A percentile compares a stretch with the other conserved stretches of the same genome.
These are phyloP conservation scores for Lycia hirtaria DNA, from an alignment of 2,888 invertebrate species.

Conservation along the genomic window DNA sequence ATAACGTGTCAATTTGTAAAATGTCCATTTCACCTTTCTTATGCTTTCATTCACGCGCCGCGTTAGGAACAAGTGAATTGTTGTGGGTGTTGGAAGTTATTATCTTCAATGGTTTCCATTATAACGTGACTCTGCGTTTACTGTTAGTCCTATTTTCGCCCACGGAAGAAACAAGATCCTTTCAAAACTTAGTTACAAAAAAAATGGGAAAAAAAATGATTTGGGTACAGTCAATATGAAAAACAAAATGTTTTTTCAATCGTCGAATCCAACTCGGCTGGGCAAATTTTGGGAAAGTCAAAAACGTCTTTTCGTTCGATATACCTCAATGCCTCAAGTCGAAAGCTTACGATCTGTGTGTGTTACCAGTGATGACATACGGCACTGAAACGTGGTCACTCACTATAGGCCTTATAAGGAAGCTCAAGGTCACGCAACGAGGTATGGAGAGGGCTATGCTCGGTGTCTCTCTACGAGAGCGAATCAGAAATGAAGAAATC, in stretches of 20 bases:
- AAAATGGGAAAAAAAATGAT: background rate
- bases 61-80: background rate
- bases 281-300: no score
- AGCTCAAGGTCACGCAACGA: no score
- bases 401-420: no score
- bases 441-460: no score
- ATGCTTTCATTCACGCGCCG: background rate
- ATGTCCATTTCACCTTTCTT: background rate
- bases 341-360: no score
- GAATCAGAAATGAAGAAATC: no score
- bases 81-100: background rate
- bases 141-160: slow-evolving; percentile 8
- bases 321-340: no score
- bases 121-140: background rate
- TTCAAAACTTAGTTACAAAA: slow-evolving; percentile 1
- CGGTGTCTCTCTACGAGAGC: no score
- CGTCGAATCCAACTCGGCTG: background rate
- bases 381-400: no score
- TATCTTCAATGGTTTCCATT: background rate
- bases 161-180: background rate
- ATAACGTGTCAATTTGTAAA: no score
- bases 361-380: no score
- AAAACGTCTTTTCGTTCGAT: no score
- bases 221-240: background rate
- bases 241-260: background rate